These are phyloP conservation scores for Drosophila parabipectinata DNA, from an alignment of 1,140 invertebrate species.

Conservation along the genomic window DNA sequence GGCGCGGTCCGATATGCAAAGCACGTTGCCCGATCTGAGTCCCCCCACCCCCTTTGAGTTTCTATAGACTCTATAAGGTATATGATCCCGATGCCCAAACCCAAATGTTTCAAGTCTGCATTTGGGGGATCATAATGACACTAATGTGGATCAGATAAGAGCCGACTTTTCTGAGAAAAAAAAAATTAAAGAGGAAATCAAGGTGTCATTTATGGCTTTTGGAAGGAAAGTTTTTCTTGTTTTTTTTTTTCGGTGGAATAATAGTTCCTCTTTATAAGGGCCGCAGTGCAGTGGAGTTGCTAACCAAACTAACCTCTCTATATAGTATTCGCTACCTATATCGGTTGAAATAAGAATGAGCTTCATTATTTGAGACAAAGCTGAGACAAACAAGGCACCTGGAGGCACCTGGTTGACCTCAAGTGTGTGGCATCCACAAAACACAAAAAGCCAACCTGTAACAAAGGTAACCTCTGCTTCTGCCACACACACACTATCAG, in stretches of 20 bases:
- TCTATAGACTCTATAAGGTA: background rate
- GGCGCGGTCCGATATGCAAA: conserved; percentile 62
- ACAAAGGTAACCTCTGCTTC: conserved; percentile 41
- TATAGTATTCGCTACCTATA: background rate
- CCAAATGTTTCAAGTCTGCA: conserved; percentile 1
- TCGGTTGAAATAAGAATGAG: background rate
- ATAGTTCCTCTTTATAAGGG: no score
- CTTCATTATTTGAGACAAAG: background rate
- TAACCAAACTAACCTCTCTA: no score
- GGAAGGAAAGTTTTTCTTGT: background rate
- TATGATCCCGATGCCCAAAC: conserved; percentile 42
- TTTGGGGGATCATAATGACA: conserved; percentile 37
- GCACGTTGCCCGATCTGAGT: conserved; percentile 45
- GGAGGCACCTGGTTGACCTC: conserved; percentile 27
- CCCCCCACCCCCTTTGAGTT: background rate
- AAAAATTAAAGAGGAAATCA: background rate
- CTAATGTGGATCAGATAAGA: conserved; percentile 41
- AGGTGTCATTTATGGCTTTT: conserved; percentile 1
- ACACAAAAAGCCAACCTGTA: conserved; percentile 11
- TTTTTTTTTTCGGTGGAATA: no score
- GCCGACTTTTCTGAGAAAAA: background rate
- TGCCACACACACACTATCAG: background rate
- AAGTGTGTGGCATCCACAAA: conserved; percentile 39
- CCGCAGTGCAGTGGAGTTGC: no score
- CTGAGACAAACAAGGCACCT: background rate